Evolutionary conservation across 2,888 invertebrate species (phyloP).

Genomic region (Epinotia brunnichana): DNA sequence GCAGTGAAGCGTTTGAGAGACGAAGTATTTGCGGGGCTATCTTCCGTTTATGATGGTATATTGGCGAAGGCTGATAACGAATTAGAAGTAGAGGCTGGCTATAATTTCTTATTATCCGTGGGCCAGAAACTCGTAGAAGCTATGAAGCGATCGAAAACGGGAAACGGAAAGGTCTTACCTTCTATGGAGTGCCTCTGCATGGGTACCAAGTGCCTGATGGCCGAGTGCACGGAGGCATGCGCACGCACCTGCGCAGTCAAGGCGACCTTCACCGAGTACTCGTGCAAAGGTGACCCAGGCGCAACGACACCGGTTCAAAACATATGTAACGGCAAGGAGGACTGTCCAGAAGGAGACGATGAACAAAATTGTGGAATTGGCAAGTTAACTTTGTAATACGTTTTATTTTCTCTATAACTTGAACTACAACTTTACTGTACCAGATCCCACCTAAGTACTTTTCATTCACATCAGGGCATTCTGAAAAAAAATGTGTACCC

Average conservation of each 20-base stretch:
- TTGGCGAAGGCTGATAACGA: slow-evolving; percentile 47
- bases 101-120: slow-evolving; percentile 57
- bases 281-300: slow-evolving; percentile 54
- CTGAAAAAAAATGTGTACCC: too few species aligned
- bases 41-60: slow-evolving; percentile 57
- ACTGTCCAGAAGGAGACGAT: slow-evolving; percentile 68
- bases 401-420: neutral
- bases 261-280: slow-evolving; percentile 58
- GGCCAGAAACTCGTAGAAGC: slow-evolving; percentile 63
- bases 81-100: slow-evolving; percentile 55
- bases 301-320: slow-evolving; percentile 55
- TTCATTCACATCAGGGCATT: too few species aligned
- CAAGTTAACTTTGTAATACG: slow-evolving; percentile 45
- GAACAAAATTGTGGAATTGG: slow-evolving; percentile 66
- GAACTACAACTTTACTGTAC: too few species aligned
- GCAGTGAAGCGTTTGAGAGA: slow-evolving; percentile 57
- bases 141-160: slow-evolving; percentile 65
- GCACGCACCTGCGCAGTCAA: slow-evolving; percentile 61
- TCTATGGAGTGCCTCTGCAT: slow-evolving; percentile 63
- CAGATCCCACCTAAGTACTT: too few species aligned
- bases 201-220: slow-evolving; percentile 57
- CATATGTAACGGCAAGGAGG: slow-evolving; percentile 63
- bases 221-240: slow-evolving; percentile 61
- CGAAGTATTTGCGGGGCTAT: slow-evolving; percentile 56
- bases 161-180: slow-evolving; percentile 60